Base-by-base conservation (phyloP, 2,888 invertebrate genomes). In the Ectemnius lituratus region DNA sequence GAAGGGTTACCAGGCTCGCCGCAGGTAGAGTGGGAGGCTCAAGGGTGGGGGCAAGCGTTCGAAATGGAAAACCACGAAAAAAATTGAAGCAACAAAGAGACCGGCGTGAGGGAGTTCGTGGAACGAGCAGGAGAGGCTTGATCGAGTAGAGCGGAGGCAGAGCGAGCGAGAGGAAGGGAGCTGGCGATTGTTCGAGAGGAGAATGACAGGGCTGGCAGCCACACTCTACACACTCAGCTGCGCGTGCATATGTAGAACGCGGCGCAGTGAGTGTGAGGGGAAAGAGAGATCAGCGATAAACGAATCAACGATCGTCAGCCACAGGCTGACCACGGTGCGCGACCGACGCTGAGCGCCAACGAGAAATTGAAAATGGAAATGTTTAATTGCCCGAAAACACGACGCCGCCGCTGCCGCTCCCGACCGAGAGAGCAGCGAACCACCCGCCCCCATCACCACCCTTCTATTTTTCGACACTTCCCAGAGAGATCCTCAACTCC, bases 291-390 rank as follows among this genome's bases (percentile, higher is more conserved):
- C 75, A 81, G 82, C 85, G 86, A 88, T 89, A 89, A 90, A 88
- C 87, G 90, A 90, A 89, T 89, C 89, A 89, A 87, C 88, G 88
- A 87, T 88, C 85, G 87, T 85, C 86, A 85, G 87, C 89, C 88
- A 81, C 88, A 86, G 88, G 81, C 84, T 82, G 84, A 87, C 87
- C 87, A 76, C 86, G 80, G 81, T 84, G 84, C 84, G 83, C 85
- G 83, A 78, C 83, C 82, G 75, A 80, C 78, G 84, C 79, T 80
- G 77, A 77, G 82, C 84, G 82, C 80, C 86, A 73, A 82, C 85
- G 87, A 87, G 88, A 88, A 89, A 89, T 88, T 88, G 89, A 88
- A 89, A 89, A 89, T 88, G 86, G 87, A 88, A 88, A 88, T 88
- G 88, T 88, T 89, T 88, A 89, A 89, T 89, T 89, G 88, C 85